Evolutionary conservation across 2,888 invertebrate genomes (phyloP).

Genomic region (Phalera bucephala): DNA sequence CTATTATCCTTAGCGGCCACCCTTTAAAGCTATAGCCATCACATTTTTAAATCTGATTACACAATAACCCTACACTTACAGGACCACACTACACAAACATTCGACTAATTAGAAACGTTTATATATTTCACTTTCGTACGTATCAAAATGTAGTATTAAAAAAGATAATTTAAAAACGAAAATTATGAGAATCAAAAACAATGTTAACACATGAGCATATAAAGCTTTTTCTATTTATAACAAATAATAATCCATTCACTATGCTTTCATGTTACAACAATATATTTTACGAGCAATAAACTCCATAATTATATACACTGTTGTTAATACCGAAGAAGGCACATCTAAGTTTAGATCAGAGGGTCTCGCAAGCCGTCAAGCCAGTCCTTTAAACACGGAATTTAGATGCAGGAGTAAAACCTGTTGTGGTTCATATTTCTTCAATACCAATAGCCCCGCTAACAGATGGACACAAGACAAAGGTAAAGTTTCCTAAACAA

Average conservation of each 20-base stretch:
- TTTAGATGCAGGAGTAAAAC: slow-evolving; percentile 11
- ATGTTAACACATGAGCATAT: too few relatives aligned
- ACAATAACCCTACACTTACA: too few relatives aligned
- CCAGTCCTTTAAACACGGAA: slow-evolving; percentile 24
- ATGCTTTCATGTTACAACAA: slow-evolving; percentile 7
- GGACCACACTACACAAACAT: too few relatives aligned
- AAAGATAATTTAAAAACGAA: too few relatives aligned
- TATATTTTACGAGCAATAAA: slow-evolving; percentile 19
- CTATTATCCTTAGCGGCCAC: too few relatives aligned
- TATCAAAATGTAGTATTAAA: too few relatives aligned
- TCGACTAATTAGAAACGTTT: too few relatives aligned
- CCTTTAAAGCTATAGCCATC: too few relatives aligned
- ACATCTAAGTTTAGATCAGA: slow-evolving; percentile 16
- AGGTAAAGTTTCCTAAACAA: slow-evolving; percentile 25
- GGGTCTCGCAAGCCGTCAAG: slow-evolving; percentile 13
- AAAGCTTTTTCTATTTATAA: too few relatives aligned
- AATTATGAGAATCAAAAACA: too few relatives aligned
- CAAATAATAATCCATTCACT: background rate
- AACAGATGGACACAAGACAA: slow-evolving; percentile 29
- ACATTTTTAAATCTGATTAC: too few relatives aligned
- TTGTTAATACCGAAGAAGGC: slow-evolving; percentile 17
- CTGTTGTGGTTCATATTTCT: slow-evolving; percentile 16
- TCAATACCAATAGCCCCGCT: slow-evolving; percentile 22
- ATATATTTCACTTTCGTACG: too few relatives aligned
- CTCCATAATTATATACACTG: slow-evolving; percentile 15